A percentile compares a stretch with the other conserved stretches of the same genome.
phyloP scores from a whole-genome alignment of 2,797 vertebrate genomes.

The Labeo calbasu region DNA sequence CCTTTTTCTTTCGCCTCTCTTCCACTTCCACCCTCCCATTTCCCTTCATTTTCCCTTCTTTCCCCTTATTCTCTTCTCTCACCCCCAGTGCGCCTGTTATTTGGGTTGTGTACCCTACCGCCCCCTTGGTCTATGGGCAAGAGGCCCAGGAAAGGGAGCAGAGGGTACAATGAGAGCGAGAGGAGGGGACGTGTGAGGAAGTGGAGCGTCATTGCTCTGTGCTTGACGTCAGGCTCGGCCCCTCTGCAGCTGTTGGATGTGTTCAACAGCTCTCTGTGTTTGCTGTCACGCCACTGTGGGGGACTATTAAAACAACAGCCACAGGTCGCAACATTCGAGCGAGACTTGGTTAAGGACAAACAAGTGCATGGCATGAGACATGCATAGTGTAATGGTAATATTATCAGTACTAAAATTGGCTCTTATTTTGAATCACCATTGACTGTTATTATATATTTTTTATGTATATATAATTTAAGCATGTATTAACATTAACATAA shows the following conservation, averaged over 20 bases:
- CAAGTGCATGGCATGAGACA: conserved; percentile 1
- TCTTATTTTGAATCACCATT: not conserved
- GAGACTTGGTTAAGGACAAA: not conserved
- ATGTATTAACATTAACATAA: not conserved
- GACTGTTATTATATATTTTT: not conserved
- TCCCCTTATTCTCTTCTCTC: not conserved
- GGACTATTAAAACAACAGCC: conserved; percentile 49
- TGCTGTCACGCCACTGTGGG: conserved; percentile 44
- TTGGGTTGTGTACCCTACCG: conserved; percentile 51
- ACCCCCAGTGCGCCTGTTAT: conserved; percentile 68
- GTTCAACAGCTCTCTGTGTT: conserved; percentile 68
- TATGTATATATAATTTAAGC: not conserved
- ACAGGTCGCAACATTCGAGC: conserved; percentile 7
- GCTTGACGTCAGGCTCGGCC: conserved; percentile 77
- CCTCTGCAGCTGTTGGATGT: conserved; percentile 89
- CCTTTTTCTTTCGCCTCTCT: not conserved
- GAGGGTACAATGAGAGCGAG: conserved; percentile 62
- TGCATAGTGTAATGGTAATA: not conserved
- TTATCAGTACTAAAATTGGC: not conserved
- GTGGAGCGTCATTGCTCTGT: conserved; percentile 78
- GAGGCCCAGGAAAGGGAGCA: conserved; percentile 73
- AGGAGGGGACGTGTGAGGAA: conserved; percentile 75
- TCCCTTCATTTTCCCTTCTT: conserved; percentile 27
- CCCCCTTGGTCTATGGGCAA: conserved; percentile 58
- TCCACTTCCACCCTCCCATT: conserved; percentile 21